Percentiles rank a stretch among this genome's conserved stretches.
These are phyloP conservation scores for Wasmannia auropunctata DNA, from an alignment of 1,140 invertebrate genomes.

Conservation along the genomic window DNA sequence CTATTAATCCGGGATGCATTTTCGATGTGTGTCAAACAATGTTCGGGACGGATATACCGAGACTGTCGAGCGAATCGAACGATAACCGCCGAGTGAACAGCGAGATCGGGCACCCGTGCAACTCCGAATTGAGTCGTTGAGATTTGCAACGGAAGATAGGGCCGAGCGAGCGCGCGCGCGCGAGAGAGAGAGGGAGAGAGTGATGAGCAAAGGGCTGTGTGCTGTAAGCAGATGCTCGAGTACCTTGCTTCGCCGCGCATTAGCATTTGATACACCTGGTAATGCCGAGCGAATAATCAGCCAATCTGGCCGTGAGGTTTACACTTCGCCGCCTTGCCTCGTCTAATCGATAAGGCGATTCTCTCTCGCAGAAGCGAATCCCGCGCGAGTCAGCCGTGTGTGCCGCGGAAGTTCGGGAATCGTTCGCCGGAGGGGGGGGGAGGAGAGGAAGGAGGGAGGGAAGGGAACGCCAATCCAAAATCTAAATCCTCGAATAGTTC, in stretches of 20 bases:
- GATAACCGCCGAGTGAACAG: not conserved
- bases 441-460: too few species aligned
- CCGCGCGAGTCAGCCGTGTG: not conserved
- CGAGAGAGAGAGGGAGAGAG: too few species aligned
- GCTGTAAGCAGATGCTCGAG: slow-evolving; percentile 43
- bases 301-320: slow-evolving; percentile 51
- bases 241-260: slow-evolving; percentile 30
- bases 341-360: slow-evolving; percentile 45
- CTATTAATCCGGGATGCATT: slow-evolving; percentile 4
- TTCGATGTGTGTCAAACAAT: not conserved
- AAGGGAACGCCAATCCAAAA: not conserved
- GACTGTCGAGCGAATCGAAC: not conserved
- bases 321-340: slow-evolving; percentile 28
- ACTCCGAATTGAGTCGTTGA: slow-evolving; percentile 42
- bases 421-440: not conserved
- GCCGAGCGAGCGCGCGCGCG: too few species aligned
- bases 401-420: not conserved
- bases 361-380: slow-evolving; percentile 16
- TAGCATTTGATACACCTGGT: slow-evolving; percentile 47
- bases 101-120: not conserved
- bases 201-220: not conserved
- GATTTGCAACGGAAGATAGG: slow-evolving; percentile 38
- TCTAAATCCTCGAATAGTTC: slow-evolving; percentile 7
- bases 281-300: slow-evolving; percentile 66
- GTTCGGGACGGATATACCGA: not conserved